These are phyloP conservation scores for Drosophila cognata DNA, from an alignment of 2,888 invertebrate genomes.

Conservation along the genomic window DNA sequence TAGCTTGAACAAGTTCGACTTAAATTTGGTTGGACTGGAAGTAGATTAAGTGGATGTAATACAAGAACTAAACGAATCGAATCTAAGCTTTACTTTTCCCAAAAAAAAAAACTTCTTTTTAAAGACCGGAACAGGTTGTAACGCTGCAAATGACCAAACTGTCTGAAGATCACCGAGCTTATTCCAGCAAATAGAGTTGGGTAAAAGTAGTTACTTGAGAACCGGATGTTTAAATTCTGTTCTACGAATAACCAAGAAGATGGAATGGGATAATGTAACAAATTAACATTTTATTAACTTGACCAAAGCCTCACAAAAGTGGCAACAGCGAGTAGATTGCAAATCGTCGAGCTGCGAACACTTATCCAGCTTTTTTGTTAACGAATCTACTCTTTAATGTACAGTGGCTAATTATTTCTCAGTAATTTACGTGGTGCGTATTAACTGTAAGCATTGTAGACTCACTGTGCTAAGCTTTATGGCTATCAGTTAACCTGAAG, in stretches of 20 bases:
- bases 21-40: not conserved
- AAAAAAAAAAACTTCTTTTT: not conserved
- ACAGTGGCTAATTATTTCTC: constrained; percentile 29
- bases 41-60: not conserved
- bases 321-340: constrained; percentile 4
- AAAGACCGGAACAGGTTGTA: not conserved
- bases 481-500: not conserved
- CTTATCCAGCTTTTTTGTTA: constrained; percentile 2
- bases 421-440: constrained; percentile 24
- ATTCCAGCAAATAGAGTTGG: not conserved
- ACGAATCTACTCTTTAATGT: constrained; percentile 18
- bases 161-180: not conserved
- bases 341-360: constrained; percentile 1
- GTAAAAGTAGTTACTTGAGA: constrained; percentile 1
- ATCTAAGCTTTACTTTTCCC: not conserved
- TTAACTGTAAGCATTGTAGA: constrained; percentile 10
- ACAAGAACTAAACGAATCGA: not conserved
- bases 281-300: constrained; percentile 10
- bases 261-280: constrained; percentile 13
- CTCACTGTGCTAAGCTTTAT: constrained; percentile 11
- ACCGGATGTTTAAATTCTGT: not conserved
- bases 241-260: constrained; percentile 2
- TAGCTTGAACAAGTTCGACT: not conserved
- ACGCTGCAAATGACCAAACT: not conserved
- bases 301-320: not conserved